phyloP scores from a whole-genome alignment of 2,888 invertebrate species.

The Tiphia femorata region DNA sequence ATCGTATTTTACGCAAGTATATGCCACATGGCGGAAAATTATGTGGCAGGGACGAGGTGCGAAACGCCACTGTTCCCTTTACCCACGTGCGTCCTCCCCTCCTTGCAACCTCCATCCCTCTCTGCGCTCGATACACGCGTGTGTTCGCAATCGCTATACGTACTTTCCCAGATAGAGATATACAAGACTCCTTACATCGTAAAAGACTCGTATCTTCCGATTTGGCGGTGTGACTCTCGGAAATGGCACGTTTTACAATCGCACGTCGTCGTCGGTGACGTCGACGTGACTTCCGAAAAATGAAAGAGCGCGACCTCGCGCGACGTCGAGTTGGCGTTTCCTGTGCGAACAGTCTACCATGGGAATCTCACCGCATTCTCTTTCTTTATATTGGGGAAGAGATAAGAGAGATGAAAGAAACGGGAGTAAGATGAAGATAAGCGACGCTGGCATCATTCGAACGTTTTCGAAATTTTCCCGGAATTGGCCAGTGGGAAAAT shows the following conservation, averaged over 20 bases:
- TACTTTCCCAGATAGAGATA: conserved; percentile 12
- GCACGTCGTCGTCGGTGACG: conserved; percentile 13
- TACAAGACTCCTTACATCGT: conserved; percentile 34
- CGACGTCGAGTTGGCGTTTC: background rate
- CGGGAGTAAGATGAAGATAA: too few relatives aligned
- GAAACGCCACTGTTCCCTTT: too few relatives aligned
- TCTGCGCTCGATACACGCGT: background rate
- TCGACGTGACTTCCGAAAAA: background rate
- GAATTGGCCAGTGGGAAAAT: too few relatives aligned
- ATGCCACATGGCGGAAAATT: conserved; percentile 20
- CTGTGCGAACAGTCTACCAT: background rate
- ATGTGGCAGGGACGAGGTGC: conserved; percentile 10
- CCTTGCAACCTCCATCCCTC: background rate
- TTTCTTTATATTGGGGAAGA: too few relatives aligned
- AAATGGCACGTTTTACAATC: conserved; percentile 43
- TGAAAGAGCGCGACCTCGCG: background rate
- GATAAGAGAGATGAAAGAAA: too few relatives aligned
- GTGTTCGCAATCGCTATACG: background rate
- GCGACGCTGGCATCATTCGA: too few relatives aligned
- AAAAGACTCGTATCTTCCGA: conserved; percentile 44
- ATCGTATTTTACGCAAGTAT: too few relatives aligned
- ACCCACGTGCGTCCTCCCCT: too few relatives aligned
- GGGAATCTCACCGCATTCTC: too few relatives aligned
- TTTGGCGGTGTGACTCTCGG: conserved; percentile 25
- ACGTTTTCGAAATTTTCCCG: too few relatives aligned